Percentiles rank a stretch among this genome's conserved stretches.
phyloP scores from a whole-genome alignment of 2,113 vertebrate species.

The Falcunculus frontatus region DNA sequence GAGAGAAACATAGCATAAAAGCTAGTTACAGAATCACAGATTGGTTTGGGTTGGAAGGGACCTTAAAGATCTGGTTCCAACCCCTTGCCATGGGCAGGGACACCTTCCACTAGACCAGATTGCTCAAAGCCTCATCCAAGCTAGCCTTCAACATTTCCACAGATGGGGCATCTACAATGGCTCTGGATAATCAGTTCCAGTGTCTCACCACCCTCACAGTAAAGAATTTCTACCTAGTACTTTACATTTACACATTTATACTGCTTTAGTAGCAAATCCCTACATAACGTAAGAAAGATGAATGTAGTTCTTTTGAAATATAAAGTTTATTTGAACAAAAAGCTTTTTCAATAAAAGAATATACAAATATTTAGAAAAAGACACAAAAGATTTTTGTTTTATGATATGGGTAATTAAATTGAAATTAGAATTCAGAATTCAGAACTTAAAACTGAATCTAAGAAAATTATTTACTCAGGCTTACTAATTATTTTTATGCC shows the following conservation, averaged over 20 bases:
- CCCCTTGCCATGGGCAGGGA: background rate
- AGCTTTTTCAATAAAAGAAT: background rate
- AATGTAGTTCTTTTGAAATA: background rate
- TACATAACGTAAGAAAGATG: background rate
- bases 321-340: background rate
- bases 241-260: background rate
- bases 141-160: background rate
- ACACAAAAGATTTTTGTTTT: background rate
- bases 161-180: accelerated
- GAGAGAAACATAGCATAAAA: background rate
- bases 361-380: background rate
- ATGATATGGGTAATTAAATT: background rate
- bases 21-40: background rate
- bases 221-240: background rate
- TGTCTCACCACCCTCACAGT: background rate
- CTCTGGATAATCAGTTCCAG: background rate
- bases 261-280: background rate
- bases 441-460: background rate
- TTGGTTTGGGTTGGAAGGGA: background rate
- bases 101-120: background rate
- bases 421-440: background rate
- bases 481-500: background rate
- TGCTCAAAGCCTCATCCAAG: background rate
- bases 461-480: background rate
- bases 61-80: background rate